Evolutionary conservation across 1,140 invertebrate species (phyloP), one percentile per base, ranked within the genome.

Genomic region (Neodiprion fabricii): DNA sequence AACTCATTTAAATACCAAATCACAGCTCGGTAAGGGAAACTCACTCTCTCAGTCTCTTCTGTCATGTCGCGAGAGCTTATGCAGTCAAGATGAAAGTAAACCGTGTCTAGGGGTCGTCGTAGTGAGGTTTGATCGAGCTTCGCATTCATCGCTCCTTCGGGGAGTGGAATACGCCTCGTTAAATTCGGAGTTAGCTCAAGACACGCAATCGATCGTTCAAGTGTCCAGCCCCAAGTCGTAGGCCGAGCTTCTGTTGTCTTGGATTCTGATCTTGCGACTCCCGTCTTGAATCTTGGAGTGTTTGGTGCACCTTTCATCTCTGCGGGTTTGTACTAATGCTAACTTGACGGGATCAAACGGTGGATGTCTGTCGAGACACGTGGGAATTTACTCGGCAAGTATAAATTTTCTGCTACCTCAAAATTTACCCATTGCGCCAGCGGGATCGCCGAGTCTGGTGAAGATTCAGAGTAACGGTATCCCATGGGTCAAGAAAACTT

Each of bases 1-100:
- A 61, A 61, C 53, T 61, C 11, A 61, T 61, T 61, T 61, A 61
- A 61, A 61, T 61, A 61, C 53, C 53, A 61, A 61, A 61, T 61
- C n/a, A 61, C 28, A 40, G 28, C 53, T 17, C 53, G 11, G 28
- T 40, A 40, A 40, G 28, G 28, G 28, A 40, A 40, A 40, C 5
- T 40, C 28, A 40, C 28, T 40, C 28, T 40, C 28, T 40, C 2
- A 40, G 5, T 40, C 28, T 5, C 28, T 5, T 40, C 28, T 40
- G 2, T 40, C 28, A 40, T 40, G 28, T 40, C 28, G 28, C 2
- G 1, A 40, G 28, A 40, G 28, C 28, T 61, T 61, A 12, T 17
- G n/a, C n/a, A 5, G 53, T 61, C n/a, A 61, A 9, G 9, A 61
- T 17, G 53, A 61, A 61, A 61, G 53, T 61, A 61, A 61, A 61